A percentile compares a stretch with the other conserved stretches of the same genome.
Evolutionary conservation across 2,797 vertebrate genomes (phyloP).

Genomic region (Melanotaenia parkinsoni): DNA sequence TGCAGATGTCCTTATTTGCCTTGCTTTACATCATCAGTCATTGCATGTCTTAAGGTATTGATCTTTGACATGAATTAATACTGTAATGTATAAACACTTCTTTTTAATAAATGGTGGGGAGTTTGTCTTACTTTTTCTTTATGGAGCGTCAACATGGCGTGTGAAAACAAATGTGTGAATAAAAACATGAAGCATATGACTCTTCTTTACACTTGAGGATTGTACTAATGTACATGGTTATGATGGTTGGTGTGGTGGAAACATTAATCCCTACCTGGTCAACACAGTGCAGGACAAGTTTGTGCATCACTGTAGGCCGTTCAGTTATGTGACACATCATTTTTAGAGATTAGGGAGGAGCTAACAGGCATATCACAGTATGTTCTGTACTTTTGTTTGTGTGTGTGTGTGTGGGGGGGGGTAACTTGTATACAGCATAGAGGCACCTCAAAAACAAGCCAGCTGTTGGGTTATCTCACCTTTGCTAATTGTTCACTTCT

Average conservation of each 20-base stretch:
- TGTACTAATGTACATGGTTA: too few species aligned
- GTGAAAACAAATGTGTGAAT: background rate
- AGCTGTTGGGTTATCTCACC: background rate
- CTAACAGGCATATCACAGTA: background rate
- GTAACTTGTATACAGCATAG: background rate
- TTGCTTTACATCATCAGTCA: slow-evolving; percentile 55
- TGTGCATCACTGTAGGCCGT: slow-evolving; percentile 7
- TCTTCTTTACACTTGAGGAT: background rate
- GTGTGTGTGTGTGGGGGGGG: background rate
- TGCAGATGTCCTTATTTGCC: slow-evolving; percentile 55
- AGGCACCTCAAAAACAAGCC: slow-evolving; percentile 4
- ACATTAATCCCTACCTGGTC: background rate
- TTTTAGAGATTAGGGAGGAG: slow-evolving; percentile 13
- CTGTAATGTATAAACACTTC: slow-evolving; percentile 40
- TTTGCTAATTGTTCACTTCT: slow-evolving; percentile 8
- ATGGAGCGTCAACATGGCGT: background rate
- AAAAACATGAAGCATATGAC: background rate
- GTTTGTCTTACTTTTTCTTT: slow-evolving; percentile 13
- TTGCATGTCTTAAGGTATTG: slow-evolving; percentile 49
- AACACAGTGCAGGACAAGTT: background rate
- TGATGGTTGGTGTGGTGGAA: background rate
- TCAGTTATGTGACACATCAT: slow-evolving; percentile 11
- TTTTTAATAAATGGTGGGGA: slow-evolving; percentile 62
- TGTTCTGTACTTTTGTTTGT: slow-evolving; percentile 15
- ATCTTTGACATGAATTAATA: slow-evolving; percentile 35